Base-by-base conservation (phyloP, 2,113 vertebrate species). In the Bothrops jararaca region DNA sequence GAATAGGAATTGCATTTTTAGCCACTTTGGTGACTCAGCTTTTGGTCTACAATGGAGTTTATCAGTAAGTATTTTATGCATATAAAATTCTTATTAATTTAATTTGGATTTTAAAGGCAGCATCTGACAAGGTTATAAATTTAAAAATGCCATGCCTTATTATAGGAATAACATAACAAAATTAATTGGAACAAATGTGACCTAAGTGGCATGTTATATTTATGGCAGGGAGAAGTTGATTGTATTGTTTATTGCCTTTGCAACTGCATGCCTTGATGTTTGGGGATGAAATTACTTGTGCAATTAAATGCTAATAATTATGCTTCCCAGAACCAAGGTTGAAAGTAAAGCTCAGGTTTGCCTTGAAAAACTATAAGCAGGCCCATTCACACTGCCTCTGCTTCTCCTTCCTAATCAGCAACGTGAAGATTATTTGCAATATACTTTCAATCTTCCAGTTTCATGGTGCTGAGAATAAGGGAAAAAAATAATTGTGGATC, bases 21-120 rank as follows among this genome's bases (percentile, higher is more conserved):
- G 99, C 98, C 18, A 99, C 99, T 0, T 34, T 99, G 91, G 97
- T 98, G 89, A 99, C 99, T 5, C 99, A 99, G 89, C 97, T 99
- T 54, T 97, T 99, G 94, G 99, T 99, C 91, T 99, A 99, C 97
- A 99, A 99, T 85, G 99, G 98, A 94, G 98, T 99, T 94, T 99
- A 99, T 97, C 99, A 99, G 99, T 99, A 96, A 98, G 99, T 98
- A 50, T 90, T 92, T 95, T 94, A 50, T 39, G 42, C 29, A 13
- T 85, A 2, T 29, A 92, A 90, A 85, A 93, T 23, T 48, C 0
- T 5, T 58, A 12, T 1, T 89, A 6, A 93, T 50, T 90, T 90
- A 22, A n/a, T 53, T 88, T 91, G 18, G 18, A 42, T 12, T 42
- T 88, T 89, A 85, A 58, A 88, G 3, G 5, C 7, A 8, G 13